Evolutionary conservation across 2,888 invertebrate genomes (phyloP), one percentile per base, ranked within the genome.

Genomic region (Scaptomyza polygonia): DNA sequence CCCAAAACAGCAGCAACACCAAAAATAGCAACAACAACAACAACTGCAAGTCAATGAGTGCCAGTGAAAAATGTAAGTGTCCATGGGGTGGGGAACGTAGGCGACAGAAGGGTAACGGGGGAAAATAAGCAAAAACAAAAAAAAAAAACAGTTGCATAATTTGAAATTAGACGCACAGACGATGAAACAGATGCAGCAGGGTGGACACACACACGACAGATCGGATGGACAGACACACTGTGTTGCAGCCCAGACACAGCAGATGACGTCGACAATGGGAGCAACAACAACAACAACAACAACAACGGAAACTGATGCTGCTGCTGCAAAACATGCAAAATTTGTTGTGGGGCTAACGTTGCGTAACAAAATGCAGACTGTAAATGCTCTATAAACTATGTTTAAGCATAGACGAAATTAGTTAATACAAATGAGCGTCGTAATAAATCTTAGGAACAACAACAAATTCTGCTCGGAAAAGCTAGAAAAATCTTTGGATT

Each of bases 161-260:
- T 84, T 84, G 70, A 88, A 88, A 84, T 84, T 84, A 84, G 86
- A 84, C 64, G 70, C 84, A 77, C 88, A 84, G 86, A 86, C 86
- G 25, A 86, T 67, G 68, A 51, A 72, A 67, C 83, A 86, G 86
- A 84, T 88, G 39, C 1, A 3, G 30, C n/a, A 21, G 29, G 29
- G 56, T 56, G 56, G 44, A 25, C 25, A 16, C 39, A 16, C 39
- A 39, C 39, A 55, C 34, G 36, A 67, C 45, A 27, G 44, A 32
- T 51, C 43, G 39, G 44, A 32, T 53, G 76, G 39, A 62, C 63
- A 42, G 36, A 52, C 59, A 53, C 74, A 47, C 64, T 52, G 70
- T 66, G 29, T 49, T 44, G 36, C 43, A 67, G 30, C 49, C 21
- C 11, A 11, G 14, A 36, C 11, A 36, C 11, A 36, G 11, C 49